Evolutionary conservation across 2,797 vertebrate genomes (phyloP), one percentile per base, ranked within the genome.

Genomic region (Myioborus melanocephalus): DNA sequence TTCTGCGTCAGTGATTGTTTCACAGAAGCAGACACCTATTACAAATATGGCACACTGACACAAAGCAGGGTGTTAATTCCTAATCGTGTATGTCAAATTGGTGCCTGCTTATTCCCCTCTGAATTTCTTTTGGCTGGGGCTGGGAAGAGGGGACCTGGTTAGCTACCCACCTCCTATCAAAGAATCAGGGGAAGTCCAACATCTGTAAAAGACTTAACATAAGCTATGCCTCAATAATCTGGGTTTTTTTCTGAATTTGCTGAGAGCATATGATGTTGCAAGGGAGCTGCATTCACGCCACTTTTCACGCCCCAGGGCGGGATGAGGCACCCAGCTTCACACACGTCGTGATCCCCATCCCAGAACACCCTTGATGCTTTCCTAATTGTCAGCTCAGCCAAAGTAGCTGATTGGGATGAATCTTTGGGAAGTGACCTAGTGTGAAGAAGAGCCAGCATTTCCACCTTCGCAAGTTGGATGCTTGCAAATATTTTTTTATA

Each of bases 351-450:
- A 21, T 90, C 34, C 59, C 53, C 81, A 60, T 78, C 66, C 80
- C 16, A 26, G 47, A 56, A 64, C 9, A 32, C 41, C 52, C 23
- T 2, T 4, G 5, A 23, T 55, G 13, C 35, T 69, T 92, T 86
- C 69, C 70, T 78, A 75, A 72, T 41, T 83, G 65, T 61, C 72
- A 46, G 60, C 70, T 88, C 70, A 83, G 76, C 81, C 80, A 61
- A 53, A 87, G 66, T 11, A 64, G 83, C 86, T 93, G 56, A 52
- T 26, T 68, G 91, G 64, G 65, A 87, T 89, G 82, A 84, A 76
- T 93, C 92, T 91, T 92, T 75, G 87, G 82, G 61, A 91, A 81
- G 79, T 94, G 90, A 90, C 60, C 82, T 66, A 24, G 63, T 30
- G 79, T 90, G 81, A 92, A 90, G 85, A 93, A 90, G 89, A 71